phyloP scores from a whole-genome alignment of 2,797 vertebrate genomes.

The Gymnodraco acuticeps region DNA sequence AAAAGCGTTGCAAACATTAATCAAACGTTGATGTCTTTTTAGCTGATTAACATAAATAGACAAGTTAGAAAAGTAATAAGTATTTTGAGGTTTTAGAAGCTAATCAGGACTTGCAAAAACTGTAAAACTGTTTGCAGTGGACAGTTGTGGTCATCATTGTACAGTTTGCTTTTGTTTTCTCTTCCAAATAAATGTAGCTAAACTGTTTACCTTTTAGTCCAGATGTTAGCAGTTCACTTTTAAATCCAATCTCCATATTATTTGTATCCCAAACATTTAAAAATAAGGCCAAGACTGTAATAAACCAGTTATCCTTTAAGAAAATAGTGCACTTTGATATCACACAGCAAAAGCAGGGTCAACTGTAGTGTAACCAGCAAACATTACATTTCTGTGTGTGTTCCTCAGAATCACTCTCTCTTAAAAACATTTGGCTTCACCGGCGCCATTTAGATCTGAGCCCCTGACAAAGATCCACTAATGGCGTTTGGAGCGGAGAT shows the following conservation, averaged over 20 bases:
- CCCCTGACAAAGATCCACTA: conserved; percentile 68
- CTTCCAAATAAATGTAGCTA: not conserved
- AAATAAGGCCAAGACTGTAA: conserved; percentile 10
- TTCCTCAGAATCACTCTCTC: conserved; percentile 36
- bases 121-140: not conserved
- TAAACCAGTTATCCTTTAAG: not conserved
- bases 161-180: not conserved
- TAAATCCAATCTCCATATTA: not conserved
- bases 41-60: not conserved
- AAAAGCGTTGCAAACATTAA: not conserved
- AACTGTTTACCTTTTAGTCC: not conserved
- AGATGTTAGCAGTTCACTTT: not conserved
- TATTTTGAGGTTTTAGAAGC: not conserved
- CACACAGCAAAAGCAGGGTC: conserved; percentile 16
- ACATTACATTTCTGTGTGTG: conserved; percentile 24
- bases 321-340: not conserved
- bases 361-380: not conserved
- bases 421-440: conserved; percentile 53
- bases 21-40: not conserved
- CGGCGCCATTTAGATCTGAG: conserved; percentile 63
- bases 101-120: not conserved
- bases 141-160: not conserved
- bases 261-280: not conserved
- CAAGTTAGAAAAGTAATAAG: not conserved
- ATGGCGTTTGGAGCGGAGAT: conserved; percentile 68